Base-by-base conservation (phyloP, 92 coral and sea anemone species). In the Zoanthus gigantus region DNA sequence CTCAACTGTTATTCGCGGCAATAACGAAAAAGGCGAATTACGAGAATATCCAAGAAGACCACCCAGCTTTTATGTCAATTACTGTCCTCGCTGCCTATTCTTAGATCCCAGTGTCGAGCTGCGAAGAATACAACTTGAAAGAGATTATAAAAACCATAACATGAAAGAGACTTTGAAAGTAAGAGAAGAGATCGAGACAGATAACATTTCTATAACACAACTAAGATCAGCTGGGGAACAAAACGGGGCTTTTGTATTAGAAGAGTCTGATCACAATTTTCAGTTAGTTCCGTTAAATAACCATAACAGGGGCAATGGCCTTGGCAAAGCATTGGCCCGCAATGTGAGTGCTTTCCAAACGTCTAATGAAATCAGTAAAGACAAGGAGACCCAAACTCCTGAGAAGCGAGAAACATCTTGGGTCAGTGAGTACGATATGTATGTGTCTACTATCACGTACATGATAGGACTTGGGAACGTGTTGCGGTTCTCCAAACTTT, bases 391-490 rank as follows among this genome's bases (percentile, higher is more conserved):
- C 28, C 72, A 34, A n/a, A 10, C 46, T 4, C 4, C 60, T 65
- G 75, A 65, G 5, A 68, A 78, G 16, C 84, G 94, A 54, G 92
- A 92, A 53, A 89, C 76, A 60, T 91, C 93, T 2, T 95, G 91
- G 88, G 82, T 45, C 14, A 91, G 80, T 74, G 91, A 90, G 65
- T 77, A 90, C 32, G 97, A 97, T 44, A 89, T 81, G 63, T 93
- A 65, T 85, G 97, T 93, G 0, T 90, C 89, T n/a, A 83, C 90
- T 15, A 74, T 97, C 78, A 86, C 98, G 31, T 95, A 86, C 87
- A 89, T 94, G 71, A 82, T 97, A 79, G 99, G 98, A 53, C 89
- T 92, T 74, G 98, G 99, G 29, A 97, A 96, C 29, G 96, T 97
- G 1, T 65, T 97, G 23, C 88, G 95, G 73, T 97, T 97, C 76